phyloP scores from a whole-genome alignment of 2,797 vertebrate species.

The Scolopax rusticola region DNA sequence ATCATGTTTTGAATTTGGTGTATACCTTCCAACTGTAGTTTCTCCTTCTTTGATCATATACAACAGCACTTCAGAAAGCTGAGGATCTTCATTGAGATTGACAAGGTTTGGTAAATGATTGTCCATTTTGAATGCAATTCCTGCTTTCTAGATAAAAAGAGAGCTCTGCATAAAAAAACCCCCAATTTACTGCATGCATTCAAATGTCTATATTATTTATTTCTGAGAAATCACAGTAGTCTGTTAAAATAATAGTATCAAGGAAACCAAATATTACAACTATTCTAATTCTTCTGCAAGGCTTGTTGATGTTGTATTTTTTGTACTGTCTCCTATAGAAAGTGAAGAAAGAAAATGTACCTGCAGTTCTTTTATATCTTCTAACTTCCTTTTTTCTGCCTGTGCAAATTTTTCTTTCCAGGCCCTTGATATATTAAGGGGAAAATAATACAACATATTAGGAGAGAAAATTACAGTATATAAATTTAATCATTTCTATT shows the following conservation, averaged over 20 bases:
- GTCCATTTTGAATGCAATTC: conserved; percentile 93
- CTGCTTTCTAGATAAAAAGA: conserved; percentile 85
- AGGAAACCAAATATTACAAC: not conserved
- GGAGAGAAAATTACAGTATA: not conserved
- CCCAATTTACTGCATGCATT: not conserved
- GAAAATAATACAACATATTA: not conserved
- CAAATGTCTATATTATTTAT: not conserved
- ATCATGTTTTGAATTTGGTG: conserved; percentile 83
- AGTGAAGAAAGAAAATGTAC: conserved; percentile 64
- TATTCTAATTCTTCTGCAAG: not conserved
- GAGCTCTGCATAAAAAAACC: not conserved
- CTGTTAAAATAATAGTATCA: not conserved
- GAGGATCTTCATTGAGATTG: conserved; percentile 96
- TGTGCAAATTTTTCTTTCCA: conserved; percentile 94
- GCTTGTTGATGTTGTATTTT: not conserved
- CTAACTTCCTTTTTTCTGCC: conserved; percentile 91
- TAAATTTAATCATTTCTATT: not conserved
- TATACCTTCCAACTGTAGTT: conserved; percentile 91
- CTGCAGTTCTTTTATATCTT: conserved; percentile 93
- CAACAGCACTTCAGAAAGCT: conserved; percentile 95
- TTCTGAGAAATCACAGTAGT: not conserved
- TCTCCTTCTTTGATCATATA: conserved; percentile 96
- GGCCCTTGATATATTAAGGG: conserved; percentile 75
- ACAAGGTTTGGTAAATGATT: conserved; percentile 94
- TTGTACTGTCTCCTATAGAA: not conserved